These are phyloP conservation scores for Rhyzopertha dominica DNA, from an alignment of 1,140 invertebrate species.

Conservation along the genomic window DNA sequence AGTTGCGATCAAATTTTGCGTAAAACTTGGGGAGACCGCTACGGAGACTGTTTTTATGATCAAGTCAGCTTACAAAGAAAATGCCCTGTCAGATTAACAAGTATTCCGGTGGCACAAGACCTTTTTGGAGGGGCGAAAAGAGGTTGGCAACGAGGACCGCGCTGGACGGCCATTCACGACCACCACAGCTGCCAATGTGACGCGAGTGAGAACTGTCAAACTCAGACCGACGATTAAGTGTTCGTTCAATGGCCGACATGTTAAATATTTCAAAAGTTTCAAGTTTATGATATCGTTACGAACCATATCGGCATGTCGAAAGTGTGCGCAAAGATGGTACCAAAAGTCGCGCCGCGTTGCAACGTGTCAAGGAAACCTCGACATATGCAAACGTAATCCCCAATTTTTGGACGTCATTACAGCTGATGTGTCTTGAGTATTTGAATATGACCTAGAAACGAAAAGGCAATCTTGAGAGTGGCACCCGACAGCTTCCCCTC, in stretches of 20 bases:
- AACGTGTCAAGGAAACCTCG: neutral
- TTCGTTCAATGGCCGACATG: neutral
- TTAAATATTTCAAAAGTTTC: conserved; percentile 2
- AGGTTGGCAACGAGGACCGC: conserved; percentile 1
- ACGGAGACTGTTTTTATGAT: neutral
- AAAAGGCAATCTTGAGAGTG: conserved; percentile 1
- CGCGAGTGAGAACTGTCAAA: neutral
- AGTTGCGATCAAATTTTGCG: conserved; percentile 1
- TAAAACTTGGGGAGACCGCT: neutral
- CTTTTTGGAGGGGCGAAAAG: conserved; percentile 1
- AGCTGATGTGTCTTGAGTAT: neutral
- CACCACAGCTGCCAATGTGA: neutral
- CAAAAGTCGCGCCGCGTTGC: conserved; percentile 1
- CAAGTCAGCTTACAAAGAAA: too few relatives aligned
- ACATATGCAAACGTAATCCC: neutral
- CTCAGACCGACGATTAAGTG: neutral
- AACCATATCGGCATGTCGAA: neutral
- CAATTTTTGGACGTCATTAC: neutral
- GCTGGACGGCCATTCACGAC: neutral
- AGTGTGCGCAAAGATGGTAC: conserved; percentile 1
- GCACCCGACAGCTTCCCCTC: too few relatives aligned
- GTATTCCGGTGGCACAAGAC: neutral
- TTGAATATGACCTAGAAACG: conserved; percentile 1
- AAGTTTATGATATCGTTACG: neutral
- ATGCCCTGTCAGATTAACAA: neutral